phyloP scores from a whole-genome alignment of 2,797 vertebrate genomes.

The Gymnoscopelus braueri region DNA sequence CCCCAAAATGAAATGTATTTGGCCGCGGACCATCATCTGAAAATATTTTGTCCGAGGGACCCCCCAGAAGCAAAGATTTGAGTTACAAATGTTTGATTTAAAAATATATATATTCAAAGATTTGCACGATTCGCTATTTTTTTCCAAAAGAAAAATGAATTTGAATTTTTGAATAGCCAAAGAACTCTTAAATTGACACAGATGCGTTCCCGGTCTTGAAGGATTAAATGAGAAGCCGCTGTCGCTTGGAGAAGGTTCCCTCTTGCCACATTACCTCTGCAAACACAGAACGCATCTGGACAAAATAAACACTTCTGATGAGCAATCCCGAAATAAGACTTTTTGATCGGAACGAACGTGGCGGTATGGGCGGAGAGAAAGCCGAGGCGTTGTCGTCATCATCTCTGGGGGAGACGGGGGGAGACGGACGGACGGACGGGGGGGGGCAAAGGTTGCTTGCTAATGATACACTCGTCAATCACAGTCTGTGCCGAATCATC shows the following conservation, averaged over 20 bases:
- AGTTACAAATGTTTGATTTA: too few species aligned
- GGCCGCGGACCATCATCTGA: too few species aligned
- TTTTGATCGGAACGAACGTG: slow-evolving; percentile 25
- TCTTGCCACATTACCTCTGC: slow-evolving; percentile 37
- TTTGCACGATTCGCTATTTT: too few species aligned
- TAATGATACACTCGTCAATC: slow-evolving; percentile 58
- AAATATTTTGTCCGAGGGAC: too few species aligned
- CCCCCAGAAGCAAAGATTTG: too few species aligned
- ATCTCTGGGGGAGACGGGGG: slow-evolving; percentile 14
- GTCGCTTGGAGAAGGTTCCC: slow-evolving; percentile 25
- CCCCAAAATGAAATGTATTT: too few species aligned
- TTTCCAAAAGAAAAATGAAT: too few species aligned
- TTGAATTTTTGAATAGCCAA: too few species aligned
- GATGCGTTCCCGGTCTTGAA: too few species aligned
- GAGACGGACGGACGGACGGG: not conserved
- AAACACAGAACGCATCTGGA: slow-evolving; percentile 15
- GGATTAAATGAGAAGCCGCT: slow-evolving; percentile 13
- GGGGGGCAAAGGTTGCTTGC: slow-evolving; percentile 1
- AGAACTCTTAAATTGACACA: too few species aligned
- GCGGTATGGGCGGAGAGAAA: slow-evolving; percentile 6
- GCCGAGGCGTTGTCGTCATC: slow-evolving; percentile 25
- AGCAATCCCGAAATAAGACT: slow-evolving; percentile 27
- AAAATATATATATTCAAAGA: too few species aligned
- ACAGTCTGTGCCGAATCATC: slow-evolving; percentile 50
- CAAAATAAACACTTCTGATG: slow-evolving; percentile 8